A percentile compares a stretch with the other conserved stretches of the same genome.
These are phyloP conservation scores for Apocrypta bakeri DNA, from an alignment of 1,140 invertebrate genomes.

Conservation along the genomic window DNA sequence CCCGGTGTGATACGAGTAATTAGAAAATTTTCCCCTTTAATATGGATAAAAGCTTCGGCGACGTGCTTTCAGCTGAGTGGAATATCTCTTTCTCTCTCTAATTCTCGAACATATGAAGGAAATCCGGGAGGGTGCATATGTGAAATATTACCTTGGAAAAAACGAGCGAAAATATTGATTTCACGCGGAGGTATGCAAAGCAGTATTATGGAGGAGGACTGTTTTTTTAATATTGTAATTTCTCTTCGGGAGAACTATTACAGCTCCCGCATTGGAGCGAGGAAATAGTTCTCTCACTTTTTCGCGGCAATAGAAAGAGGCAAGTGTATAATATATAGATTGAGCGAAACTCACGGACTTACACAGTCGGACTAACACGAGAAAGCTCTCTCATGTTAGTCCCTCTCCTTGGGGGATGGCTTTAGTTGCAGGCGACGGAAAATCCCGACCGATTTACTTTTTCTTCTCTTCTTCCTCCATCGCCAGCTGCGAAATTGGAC, in stretches of 20 bases:
- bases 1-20: slow-evolving; percentile 34
- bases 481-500: slow-evolving; percentile 45
- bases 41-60: background rate
- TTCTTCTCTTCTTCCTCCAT: slow-evolving; percentile 25
- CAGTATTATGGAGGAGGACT: no score
- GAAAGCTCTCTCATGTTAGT: slow-evolving; percentile 71
- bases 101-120: background rate
- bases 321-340: slow-evolving; percentile 39
- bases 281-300: background rate
- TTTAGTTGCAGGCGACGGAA: slow-evolving; percentile 45
- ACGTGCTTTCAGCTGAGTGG: background rate
- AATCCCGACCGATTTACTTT: slow-evolving; percentile 44
- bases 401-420: slow-evolving; percentile 55
- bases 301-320: slow-evolving; percentile 33
- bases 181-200: no score
- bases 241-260: no score
- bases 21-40: slow-evolving; percentile 38
- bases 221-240: no score
- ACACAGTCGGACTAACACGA: slow-evolving; percentile 62
- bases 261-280: slow-evolving; percentile 1
- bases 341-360: slow-evolving; percentile 15
- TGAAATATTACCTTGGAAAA: background rate
- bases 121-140: background rate
- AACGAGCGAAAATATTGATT: background rate
- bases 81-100: background rate